Evolutionary conservation across 2,113 vertebrate species (phyloP).

Genomic region (Hippocampus barbouri): DNA sequence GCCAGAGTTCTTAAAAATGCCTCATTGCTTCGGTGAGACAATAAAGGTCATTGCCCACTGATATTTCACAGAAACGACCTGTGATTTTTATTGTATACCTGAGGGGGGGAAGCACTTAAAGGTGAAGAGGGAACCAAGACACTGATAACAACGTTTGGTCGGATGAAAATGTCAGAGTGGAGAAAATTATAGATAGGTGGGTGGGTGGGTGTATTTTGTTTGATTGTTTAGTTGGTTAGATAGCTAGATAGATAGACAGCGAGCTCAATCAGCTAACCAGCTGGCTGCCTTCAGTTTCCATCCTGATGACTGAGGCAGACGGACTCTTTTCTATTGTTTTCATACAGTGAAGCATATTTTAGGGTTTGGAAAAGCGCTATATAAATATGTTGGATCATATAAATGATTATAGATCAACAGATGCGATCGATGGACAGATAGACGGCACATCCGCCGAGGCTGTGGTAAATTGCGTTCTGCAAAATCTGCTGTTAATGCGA

Average conservation of each 20-base stretch:
- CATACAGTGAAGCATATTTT: too few relatives aligned
- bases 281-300: too few relatives aligned
- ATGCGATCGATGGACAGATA: neutral
- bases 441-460: neutral
- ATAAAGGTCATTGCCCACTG: neutral
- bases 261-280: neutral
- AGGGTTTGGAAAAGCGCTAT: too few relatives aligned
- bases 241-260: neutral
- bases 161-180: neutral
- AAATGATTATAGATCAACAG: neutral
- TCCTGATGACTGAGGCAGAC: too few relatives aligned
- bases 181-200: neutral
- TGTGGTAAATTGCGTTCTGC: neutral
- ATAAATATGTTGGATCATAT: too few relatives aligned
- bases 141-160: neutral
- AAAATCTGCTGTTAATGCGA: neutral
- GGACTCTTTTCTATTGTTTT: too few relatives aligned
- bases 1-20: neutral
- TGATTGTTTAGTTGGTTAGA: neutral
- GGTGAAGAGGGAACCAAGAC: neutral
- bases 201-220: neutral
- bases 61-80: neutral
- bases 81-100: neutral
- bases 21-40: constrained; percentile 1
- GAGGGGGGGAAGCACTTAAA: neutral